These are phyloP conservation scores for Pilophorus perplexus DNA, from an alignment of 2,888 invertebrate genomes.

Conservation along the genomic window DNA sequence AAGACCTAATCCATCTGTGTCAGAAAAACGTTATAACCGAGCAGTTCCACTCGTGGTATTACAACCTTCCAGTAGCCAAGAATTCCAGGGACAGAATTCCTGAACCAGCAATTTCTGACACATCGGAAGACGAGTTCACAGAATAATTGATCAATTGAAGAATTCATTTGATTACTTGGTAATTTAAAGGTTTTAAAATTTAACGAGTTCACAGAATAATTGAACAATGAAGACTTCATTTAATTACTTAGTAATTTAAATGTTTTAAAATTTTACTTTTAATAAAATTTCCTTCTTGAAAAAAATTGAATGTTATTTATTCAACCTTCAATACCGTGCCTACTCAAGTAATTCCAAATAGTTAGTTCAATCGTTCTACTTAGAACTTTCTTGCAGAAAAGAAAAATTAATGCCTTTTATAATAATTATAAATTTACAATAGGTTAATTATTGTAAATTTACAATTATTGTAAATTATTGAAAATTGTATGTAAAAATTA, in stretches of 20 bases:
- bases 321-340: slow-evolving; percentile 3
- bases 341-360: background rate
- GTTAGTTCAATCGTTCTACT: no score
- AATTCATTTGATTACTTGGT: background rate
- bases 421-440: background rate
- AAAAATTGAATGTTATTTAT: background rate
- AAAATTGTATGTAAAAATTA: no score
- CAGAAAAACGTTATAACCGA: background rate
- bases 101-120: slow-evolving; percentile 1
- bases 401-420: background rate
- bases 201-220: background rate
- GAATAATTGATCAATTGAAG: background rate
- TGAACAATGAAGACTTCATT: no score
- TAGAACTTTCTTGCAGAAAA: no score
- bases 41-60: background rate
- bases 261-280: no score
- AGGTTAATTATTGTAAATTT: no score
- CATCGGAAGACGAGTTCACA: background rate
- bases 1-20: background rate
- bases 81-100: background rate
- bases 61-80: background rate
- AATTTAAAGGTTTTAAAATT: no score
- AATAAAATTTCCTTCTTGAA: background rate
- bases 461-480: no score
- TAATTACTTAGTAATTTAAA: background rate